phyloP scores from a whole-genome alignment of 2,888 invertebrate genomes.

The Ophioninae sp. region DNA sequence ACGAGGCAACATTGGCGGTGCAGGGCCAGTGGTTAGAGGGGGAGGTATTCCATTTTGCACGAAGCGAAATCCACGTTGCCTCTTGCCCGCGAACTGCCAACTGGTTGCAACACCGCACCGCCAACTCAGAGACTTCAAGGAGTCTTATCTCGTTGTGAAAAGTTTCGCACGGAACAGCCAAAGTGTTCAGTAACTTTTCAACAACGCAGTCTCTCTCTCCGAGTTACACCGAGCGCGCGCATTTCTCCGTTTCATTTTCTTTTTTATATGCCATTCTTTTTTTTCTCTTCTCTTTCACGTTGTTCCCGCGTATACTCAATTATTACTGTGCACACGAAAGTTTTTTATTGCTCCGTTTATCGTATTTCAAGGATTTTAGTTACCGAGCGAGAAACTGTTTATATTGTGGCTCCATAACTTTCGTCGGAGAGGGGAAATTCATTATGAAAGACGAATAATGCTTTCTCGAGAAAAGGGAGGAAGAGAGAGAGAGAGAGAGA shows the following conservation, averaged over 20 bases:
- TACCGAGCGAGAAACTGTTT: constrained; percentile 46
- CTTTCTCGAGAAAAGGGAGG: background rate
- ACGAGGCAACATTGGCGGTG: background rate
- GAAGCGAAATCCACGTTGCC: background rate
- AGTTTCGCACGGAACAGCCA: background rate
- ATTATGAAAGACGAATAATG: constrained; percentile 16
- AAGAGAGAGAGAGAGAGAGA: background rate
- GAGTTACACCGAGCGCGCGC: background rate
- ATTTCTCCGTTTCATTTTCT: background rate
- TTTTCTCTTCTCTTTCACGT: constrained; percentile 18
- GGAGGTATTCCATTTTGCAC: background rate
- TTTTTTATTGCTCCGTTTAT: constrained; percentile 56
- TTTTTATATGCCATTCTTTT: background rate
- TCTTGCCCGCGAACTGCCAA: background rate
- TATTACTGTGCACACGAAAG: constrained; percentile 62
- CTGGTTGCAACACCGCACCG: background rate
- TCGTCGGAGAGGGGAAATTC: constrained; percentile 6
- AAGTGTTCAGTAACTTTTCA: background rate
- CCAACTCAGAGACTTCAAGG: background rate
- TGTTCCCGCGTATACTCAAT: constrained; percentile 42
- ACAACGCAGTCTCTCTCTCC: background rate
- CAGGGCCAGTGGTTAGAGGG: background rate
- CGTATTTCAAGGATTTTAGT: constrained; percentile 62
- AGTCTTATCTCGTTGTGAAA: background rate
- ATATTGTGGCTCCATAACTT: constrained; percentile 38